Conservation (phyloP, 2,888 invertebrate genomes). For the Sinelater perroti region DNA sequence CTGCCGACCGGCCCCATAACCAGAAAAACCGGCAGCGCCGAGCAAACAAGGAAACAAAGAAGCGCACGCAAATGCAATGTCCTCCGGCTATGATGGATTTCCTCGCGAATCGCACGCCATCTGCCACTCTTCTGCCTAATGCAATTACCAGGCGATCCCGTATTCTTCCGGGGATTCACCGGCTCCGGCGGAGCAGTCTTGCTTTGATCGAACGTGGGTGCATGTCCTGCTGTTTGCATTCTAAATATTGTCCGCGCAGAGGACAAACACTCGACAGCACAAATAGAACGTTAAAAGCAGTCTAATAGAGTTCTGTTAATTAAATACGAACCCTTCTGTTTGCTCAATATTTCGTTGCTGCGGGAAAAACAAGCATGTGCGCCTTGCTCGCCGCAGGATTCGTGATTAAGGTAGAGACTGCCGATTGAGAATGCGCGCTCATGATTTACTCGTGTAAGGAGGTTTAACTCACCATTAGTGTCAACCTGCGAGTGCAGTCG, state of each 20-base stretch:
- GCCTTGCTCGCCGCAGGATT: no score
- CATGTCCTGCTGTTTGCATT: slow-evolving; percentile 19
- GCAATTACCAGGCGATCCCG: slow-evolving; percentile 26
- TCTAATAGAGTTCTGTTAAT: slow-evolving; percentile 21
- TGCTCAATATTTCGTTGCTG: slow-evolving; percentile 12
- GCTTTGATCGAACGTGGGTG: slow-evolving; percentile 17
- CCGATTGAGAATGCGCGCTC: background rate
- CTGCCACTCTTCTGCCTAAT: slow-evolving; percentile 32
- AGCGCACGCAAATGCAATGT: slow-evolving; percentile 32
- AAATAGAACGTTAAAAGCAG: slow-evolving; percentile 20
- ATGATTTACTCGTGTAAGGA: background rate
- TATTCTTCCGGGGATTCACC: no score
- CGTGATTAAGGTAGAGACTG: no score
- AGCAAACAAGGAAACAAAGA: slow-evolving; percentile 25
- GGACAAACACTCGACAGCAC: slow-evolving; percentile 15
- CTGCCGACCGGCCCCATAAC: no score
- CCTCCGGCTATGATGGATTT: slow-evolving; percentile 23
- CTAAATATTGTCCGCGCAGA: slow-evolving; percentile 14
- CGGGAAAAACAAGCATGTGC: background rate
- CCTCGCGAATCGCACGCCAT: slow-evolving; percentile 28
- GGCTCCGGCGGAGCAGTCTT: slow-evolving; percentile 9
- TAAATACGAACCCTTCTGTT: slow-evolving; percentile 19
- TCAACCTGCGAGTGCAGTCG: no score
- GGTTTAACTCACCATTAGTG: background rate
- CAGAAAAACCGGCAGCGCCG: no score